Base-by-base conservation (phyloP, 2,113 vertebrate species). In the Tinamus guttatus region DNA sequence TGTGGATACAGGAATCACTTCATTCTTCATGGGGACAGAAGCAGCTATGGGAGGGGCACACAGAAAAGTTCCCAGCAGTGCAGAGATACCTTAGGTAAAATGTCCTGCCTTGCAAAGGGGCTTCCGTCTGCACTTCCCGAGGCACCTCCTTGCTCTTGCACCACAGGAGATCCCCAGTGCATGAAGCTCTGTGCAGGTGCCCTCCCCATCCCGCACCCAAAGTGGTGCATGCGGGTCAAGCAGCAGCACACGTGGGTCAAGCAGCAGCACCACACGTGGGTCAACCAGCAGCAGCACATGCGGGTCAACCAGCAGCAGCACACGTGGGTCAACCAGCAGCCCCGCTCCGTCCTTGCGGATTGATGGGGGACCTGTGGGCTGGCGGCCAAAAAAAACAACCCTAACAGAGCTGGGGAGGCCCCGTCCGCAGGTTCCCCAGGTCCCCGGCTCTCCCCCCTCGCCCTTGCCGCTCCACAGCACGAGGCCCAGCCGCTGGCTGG, bases 401-500 rank as follows among this genome's bases (percentile, higher is more conserved):
- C n/a, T n/a, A n/a, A n/a, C n/a, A n/a, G 24, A 41, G 62, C 68
- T 24, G 38, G 19, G n/a, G 45, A 56, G 40, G 36, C 41, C 11
- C 4, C 3, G 11, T 10, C 25, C 0, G 20, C 7, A 30, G 0
- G 4, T 49, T 59, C 51, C 73, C 79, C 2, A 1, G 5, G 30
- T 38, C 63, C 18, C 0, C 10, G 6, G 19, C 64, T 83, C 45
- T 36, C 63, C 45, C 9, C 20, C 0, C 4, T 0, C 47, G 15
- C 30, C 47, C 12, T 45, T 4, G 8, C 6, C 2, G 30, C 68
- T 93, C 51, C 49, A 77, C 64, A 30, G 75, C 0, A 0, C 0
- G 0, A 0, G 2, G 64, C 70, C 0, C 0, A 81, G 51, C 79
- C 2, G 0, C 75, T 68, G 81, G 93, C 86, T 4, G 4, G 67